Evolutionary conservation across 2,113 vertebrate species (phyloP).

Genomic region (Phrynocephalus versicolor): DNA sequence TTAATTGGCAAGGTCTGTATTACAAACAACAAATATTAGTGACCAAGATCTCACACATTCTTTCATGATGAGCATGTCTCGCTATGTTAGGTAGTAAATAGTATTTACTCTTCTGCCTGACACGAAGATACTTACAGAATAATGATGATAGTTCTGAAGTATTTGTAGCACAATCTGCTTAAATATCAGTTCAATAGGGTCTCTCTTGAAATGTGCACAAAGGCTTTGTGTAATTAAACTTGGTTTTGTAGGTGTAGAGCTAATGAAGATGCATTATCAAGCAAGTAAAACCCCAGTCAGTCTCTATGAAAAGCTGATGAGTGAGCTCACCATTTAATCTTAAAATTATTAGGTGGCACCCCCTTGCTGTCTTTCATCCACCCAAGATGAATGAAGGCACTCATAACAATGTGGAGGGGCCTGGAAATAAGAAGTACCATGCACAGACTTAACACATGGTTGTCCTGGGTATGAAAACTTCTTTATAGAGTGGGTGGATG

Average conservation of each 20-base stretch:
- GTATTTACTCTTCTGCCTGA: constrained; percentile 22
- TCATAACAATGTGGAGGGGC: too few relatives aligned
- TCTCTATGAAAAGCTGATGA: too few relatives aligned
- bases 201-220: constrained; percentile 33
- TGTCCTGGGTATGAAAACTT: constrained; percentile 56
- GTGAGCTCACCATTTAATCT: too few relatives aligned
- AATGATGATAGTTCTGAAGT: constrained; percentile 40
- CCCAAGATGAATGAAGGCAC: constrained; percentile 39
- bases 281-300: too few relatives aligned
- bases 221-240: constrained; percentile 44
- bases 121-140: constrained; percentile 16
- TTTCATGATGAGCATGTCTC: not conserved
- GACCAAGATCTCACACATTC: not conserved
- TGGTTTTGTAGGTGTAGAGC: constrained; percentile 30
- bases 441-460: too few relatives aligned
- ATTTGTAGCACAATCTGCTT: constrained; percentile 25
- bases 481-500: constrained; percentile 59
- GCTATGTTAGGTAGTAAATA: not conserved
- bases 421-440: too few relatives aligned
- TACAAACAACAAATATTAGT: constrained; percentile 22
- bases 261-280: constrained; percentile 29
- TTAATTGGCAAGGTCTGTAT: constrained; percentile 22
- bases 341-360: too few relatives aligned
- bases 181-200: constrained; percentile 27
- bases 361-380: not conserved